Conservation (phyloP, 1,140 invertebrate species). For the Euura lappo region DNA sequence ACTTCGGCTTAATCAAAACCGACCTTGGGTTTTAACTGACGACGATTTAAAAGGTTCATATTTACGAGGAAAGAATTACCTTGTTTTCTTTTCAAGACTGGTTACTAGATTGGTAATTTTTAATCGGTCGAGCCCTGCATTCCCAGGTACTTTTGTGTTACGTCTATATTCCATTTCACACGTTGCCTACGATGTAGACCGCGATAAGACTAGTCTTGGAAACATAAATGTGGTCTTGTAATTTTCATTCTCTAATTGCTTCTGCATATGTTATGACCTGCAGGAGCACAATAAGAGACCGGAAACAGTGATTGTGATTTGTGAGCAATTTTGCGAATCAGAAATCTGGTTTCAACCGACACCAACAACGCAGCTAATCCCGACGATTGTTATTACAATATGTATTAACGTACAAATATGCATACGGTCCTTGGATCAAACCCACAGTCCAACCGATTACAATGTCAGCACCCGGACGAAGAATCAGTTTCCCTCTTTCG, state of each 20-base stretch:
- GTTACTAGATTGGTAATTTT: not conserved
- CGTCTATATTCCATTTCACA: too few relatives aligned
- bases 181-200: too few relatives aligned
- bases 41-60: conserved; percentile 31
- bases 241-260: too few relatives aligned
- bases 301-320: conserved; percentile 1
- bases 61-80: not conserved
- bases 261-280: too few relatives aligned
- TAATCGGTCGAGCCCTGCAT: not conserved
- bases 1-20: conserved; percentile 39
- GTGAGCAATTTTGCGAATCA: conserved; percentile 5
- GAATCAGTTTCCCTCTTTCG: too few relatives aligned
- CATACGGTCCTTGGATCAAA: too few relatives aligned
- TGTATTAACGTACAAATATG: too few relatives aligned
- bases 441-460: too few relatives aligned
- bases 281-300: not conserved
- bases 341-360: conserved; percentile 6
- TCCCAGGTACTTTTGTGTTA: not conserved
- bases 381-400: not conserved
- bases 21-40: conserved; percentile 43
- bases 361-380: not conserved
- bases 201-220: too few relatives aligned
- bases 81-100: not conserved
- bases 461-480: too few relatives aligned
- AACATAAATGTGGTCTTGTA: too few relatives aligned